phyloP scores from a whole-genome alignment of 2,113 vertebrate species.

The Trichechus manatus region DNA sequence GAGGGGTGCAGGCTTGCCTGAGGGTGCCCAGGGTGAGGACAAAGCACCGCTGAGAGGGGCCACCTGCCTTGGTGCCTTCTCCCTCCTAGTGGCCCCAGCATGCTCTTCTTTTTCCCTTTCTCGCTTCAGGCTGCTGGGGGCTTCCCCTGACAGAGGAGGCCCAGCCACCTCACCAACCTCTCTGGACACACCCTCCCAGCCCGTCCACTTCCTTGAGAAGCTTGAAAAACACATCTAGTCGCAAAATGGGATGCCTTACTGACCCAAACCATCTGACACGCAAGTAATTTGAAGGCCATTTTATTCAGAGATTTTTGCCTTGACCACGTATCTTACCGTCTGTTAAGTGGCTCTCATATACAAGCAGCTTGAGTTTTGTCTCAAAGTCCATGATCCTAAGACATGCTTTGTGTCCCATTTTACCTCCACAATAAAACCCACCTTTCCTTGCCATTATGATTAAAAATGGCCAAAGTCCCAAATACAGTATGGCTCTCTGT shows the following conservation, averaged over 20 bases:
- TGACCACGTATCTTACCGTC: accelerated
- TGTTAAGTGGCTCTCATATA: neutral
- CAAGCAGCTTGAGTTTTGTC: neutral
- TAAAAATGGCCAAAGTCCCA: conserved; percentile 41
- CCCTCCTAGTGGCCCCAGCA: accelerated
- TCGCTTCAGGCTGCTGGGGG: accelerated
- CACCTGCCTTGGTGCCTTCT: accelerated
- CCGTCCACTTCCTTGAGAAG: neutral
- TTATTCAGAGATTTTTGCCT: accelerated
- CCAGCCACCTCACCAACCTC: accelerated
- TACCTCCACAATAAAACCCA: neutral
- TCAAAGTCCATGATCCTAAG: conserved; percentile 23
- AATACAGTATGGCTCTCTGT: neutral
- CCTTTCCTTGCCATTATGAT: conserved; percentile 48
- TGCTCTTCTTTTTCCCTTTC: neutral
- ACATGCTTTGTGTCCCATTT: conserved; percentile 58
- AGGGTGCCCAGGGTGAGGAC: accelerated
- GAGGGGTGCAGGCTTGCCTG: too few relatives aligned
- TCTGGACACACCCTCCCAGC: accelerated
- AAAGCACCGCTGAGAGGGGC: accelerated
- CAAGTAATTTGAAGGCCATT: accelerated
- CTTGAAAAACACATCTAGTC: accelerated
- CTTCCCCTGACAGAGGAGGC: neutral
- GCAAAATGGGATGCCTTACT: accelerated
- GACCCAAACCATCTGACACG: accelerated